Percentiles rank a stretch among this genome's conserved stretches.
These are phyloP conservation scores for Hedychridium roseum DNA, from an alignment of 2,888 invertebrate species.

Conservation along the genomic window DNA sequence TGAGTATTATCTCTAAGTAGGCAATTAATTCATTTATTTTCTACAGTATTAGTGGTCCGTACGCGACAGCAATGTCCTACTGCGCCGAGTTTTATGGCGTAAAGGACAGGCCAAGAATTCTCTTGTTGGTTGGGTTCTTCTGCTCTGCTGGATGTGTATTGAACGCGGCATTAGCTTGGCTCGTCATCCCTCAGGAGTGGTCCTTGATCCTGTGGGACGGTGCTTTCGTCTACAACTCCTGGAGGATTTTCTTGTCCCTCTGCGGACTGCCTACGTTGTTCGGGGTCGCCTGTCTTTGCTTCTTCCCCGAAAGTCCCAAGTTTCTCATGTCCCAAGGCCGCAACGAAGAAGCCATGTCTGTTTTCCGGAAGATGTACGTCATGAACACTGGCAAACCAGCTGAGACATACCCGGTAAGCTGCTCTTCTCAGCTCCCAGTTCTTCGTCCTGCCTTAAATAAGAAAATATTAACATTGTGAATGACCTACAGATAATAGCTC, in stretches of 20 bases:
- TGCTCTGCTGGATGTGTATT: conserved; percentile 71
- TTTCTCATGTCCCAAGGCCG: conserved; percentile 76
- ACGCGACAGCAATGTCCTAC: conserved; percentile 76
- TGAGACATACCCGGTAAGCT: conserved; percentile 74
- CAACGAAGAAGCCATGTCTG: conserved; percentile 71
- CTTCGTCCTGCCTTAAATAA: too few species aligned
- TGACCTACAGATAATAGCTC: conserved; percentile 60
- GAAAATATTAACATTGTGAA: too few species aligned
- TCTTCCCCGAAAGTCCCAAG: conserved; percentile 81
- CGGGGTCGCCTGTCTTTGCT: conserved; percentile 69
- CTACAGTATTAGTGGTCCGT: conserved; percentile 73
- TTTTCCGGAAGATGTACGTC: conserved; percentile 72
- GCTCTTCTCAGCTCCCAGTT: too few species aligned
- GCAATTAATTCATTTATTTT: conserved; percentile 1
- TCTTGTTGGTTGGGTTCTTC: conserved; percentile 74
- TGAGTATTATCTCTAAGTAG: background rate
- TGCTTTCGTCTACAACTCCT: conserved; percentile 62
- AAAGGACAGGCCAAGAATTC: conserved; percentile 71
- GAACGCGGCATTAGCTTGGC: conserved; percentile 72
- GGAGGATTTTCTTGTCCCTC: conserved; percentile 64
- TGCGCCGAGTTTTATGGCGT: conserved; percentile 76
- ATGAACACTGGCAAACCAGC: conserved; percentile 72
- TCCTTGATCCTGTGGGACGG: conserved; percentile 62
- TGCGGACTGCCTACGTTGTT: conserved; percentile 73
- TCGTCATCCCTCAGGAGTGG: conserved; percentile 72